phyloP scores from a whole-genome alignment of 2,888 invertebrate species.

The Drosophila prolongata region DNA sequence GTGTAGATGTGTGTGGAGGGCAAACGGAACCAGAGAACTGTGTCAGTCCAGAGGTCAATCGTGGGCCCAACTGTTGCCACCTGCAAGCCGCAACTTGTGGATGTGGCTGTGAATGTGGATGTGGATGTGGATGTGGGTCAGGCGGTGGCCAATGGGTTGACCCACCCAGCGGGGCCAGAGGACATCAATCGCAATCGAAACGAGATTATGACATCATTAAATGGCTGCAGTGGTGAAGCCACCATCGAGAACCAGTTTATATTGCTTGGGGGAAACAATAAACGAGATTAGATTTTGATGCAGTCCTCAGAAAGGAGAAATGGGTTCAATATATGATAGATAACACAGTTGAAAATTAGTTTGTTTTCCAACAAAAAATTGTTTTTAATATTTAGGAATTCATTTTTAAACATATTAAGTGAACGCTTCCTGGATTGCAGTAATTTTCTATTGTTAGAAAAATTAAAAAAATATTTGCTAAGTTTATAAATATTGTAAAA shows the following conservation, averaged over 20 bases:
- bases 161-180: slow-evolving; percentile 8
- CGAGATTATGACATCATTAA: slow-evolving; percentile 30
- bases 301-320: not conserved
- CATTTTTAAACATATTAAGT: too few species aligned
- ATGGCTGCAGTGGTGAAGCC: not conserved
- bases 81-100: slow-evolving; percentile 27
- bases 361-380: too few species aligned
- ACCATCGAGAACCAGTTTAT: slow-evolving; percentile 8
- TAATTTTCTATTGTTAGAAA: too few species aligned
- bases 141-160: not conserved
- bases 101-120: not conserved
- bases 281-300: not conserved
- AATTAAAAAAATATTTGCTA: too few species aligned
- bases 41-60: slow-evolving; percentile 39
- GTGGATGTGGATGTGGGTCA: slow-evolving; percentile 23
- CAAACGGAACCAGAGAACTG: slow-evolving; percentile 22
- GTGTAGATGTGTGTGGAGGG: not conserved
- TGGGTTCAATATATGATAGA: too few species aligned
- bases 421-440: too few species aligned
- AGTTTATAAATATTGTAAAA: too few species aligned
- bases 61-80: slow-evolving; percentile 30
- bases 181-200: slow-evolving; percentile 25
- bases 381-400: too few species aligned
- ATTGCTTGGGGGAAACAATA: not conserved
- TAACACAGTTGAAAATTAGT: too few species aligned